Base-by-base conservation (phyloP, 2,797 vertebrate species). In the Bryconaethiops microstoma region DNA sequence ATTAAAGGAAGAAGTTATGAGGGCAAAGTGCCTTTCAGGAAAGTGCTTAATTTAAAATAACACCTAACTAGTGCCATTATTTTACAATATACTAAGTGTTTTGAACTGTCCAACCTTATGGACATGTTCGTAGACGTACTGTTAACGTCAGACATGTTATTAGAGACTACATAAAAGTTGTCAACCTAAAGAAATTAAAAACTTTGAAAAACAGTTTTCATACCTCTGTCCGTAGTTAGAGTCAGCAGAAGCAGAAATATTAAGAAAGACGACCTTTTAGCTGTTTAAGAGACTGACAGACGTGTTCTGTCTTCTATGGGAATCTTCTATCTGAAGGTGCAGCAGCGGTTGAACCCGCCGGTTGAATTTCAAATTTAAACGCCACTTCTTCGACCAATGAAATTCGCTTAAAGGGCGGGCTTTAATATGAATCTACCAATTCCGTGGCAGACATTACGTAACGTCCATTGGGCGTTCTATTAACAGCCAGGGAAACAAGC, bases 351-450 rank as follows among this genome's bases (percentile, higher is more conserved):
- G n/a, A 7, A 70, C 6, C 50, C 76, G 69, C 21, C 62, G 29
- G 42, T 78, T 89, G 88, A 81, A 71, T 90, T 94, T 92, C 85
- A 88, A 93, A 88, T 93, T 94, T 94, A 90, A 94, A 93, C 88
- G 83, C 82, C 87, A 71, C 42, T 14, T 81, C 86, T 83, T 39
- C n/a, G 0, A 86, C 94, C 94, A 94, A 94, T 95, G 1, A 86
- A 60, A 88, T 78, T 48, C 8, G 4, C 0, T 86, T 84, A 79
- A 4, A 45, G 14, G 14, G 88, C 78, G 86, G 90, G 23, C 63
- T 86, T 82, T 88, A 80, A n/a, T 82, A 87, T 85, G 80, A 21
- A 82, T 7, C 7, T 82, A 75, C 94, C 92, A 94, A 94, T 94
- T 40, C 2, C 5, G 79, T n/a, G 82, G 7, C 70, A 75, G 84